These are phyloP conservation scores for Lepidothrix coronata DNA, from an alignment of 2,113 vertebrate species.

Conservation along the genomic window DNA sequence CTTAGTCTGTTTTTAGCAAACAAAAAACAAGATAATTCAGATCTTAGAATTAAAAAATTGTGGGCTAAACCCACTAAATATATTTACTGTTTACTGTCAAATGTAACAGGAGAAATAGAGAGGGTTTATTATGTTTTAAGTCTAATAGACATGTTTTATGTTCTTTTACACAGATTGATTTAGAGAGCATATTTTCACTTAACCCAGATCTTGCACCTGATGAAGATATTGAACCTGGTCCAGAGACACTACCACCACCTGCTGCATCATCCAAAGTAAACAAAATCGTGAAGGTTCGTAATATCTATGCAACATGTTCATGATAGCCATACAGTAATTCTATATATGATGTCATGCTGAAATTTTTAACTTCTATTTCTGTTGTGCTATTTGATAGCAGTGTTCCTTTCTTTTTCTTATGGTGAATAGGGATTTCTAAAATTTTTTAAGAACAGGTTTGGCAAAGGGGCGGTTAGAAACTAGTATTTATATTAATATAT, in stretches of 20 bases:
- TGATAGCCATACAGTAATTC: not conserved
- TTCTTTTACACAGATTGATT: slow-evolving; percentile 84
- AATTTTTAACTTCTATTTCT: not conserved
- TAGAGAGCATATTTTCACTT: slow-evolving; percentile 95
- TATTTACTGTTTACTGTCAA: not conserved
- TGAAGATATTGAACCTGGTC: slow-evolving; percentile 87
- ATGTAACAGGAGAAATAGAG: not conserved
- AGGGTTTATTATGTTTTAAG: not conserved
- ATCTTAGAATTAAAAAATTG: not conserved
- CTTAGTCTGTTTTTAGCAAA: not conserved
- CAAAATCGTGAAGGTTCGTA: slow-evolving; percentile 91
- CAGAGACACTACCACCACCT: slow-evolving; percentile 85
- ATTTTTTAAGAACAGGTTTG: not conserved
- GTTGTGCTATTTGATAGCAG: not conserved
- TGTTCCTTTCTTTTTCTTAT: not conserved
- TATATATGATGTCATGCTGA: not conserved
- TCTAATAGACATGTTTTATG: not conserved
- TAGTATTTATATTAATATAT: not conserved
- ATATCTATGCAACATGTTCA: not conserved
- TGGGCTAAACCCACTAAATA: not conserved
- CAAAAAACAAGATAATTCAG: not conserved
- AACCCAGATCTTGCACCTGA: slow-evolving; percentile 91
- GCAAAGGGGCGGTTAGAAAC: not conserved
- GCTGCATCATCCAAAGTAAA: slow-evolving; percentile 84
- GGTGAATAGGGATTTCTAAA: not conserved